A percentile compares a stretch with the other conserved stretches of the same genome.
phyloP scores from a whole-genome alignment of 2,888 invertebrate genomes.

The Euplexia lucipara region DNA sequence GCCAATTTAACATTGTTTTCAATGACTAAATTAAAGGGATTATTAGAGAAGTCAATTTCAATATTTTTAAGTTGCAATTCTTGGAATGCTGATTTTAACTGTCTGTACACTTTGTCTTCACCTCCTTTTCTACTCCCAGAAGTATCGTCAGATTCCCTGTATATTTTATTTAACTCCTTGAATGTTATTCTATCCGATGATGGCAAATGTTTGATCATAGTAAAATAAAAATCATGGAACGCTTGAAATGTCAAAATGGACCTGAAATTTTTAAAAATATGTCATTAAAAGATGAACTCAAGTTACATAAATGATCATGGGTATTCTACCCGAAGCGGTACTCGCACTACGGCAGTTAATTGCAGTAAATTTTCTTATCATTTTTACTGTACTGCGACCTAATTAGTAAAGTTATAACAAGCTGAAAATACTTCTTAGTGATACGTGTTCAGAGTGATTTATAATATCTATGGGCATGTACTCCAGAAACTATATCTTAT shows the following conservation, averaged over 20 bases:
- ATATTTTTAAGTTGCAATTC: constrained; percentile 82
- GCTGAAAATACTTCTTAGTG: too few species aligned
- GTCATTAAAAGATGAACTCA: constrained; percentile 21
- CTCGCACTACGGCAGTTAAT: too few species aligned
- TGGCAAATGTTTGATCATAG: constrained; percentile 83
- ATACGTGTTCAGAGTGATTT: too few species aligned
- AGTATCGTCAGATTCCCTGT: constrained; percentile 78
- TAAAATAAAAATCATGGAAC: constrained; percentile 85
- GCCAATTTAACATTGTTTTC: constrained; percentile 85
- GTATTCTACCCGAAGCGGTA: too few species aligned
- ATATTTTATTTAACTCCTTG: constrained; percentile 83
- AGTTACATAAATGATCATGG: too few species aligned
- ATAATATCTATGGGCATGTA: too few species aligned
- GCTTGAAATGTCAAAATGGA: constrained; percentile 84
- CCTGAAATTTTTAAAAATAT: constrained; percentile 72
- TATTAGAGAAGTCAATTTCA: constrained; percentile 82
- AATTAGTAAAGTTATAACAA: too few species aligned
- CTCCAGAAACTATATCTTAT: too few species aligned
- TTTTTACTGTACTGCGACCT: too few species aligned
- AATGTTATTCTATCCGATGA: constrained; percentile 79
- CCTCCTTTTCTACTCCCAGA: constrained; percentile 78
- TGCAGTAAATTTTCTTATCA: too few species aligned
- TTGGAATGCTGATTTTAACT: constrained; percentile 79
- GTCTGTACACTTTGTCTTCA: constrained; percentile 83
- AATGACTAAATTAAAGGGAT: constrained; percentile 84